Percentiles rank a stretch among this genome's conserved stretches.
Evolutionary conservation across 2,797 vertebrate genomes (phyloP).

Genomic region (Trachops cirrhosus): DNA sequence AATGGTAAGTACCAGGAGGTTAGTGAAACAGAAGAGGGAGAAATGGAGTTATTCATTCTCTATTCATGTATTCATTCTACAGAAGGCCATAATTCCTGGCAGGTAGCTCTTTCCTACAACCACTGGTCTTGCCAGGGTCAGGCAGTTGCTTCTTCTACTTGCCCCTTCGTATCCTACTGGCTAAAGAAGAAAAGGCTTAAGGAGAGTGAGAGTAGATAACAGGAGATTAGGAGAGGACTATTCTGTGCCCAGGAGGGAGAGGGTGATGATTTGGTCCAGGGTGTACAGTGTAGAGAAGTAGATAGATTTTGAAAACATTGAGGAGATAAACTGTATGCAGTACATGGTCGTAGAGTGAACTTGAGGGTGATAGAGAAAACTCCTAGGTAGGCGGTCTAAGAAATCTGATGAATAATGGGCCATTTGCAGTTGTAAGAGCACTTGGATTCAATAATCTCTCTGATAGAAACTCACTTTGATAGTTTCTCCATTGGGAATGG

Average conservation of each 20-base stretch:
- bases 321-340: neutral
- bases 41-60: neutral
- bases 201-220: neutral
- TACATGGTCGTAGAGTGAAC: neutral
- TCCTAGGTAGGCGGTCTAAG: neutral
- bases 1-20: neutral
- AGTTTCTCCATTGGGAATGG: too few relatives aligned
- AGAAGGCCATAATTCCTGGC: neutral
- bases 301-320: neutral
- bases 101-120: neutral
- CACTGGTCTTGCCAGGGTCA: neutral
- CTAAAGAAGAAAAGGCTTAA: neutral
- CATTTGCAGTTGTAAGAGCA: neutral
- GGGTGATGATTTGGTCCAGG: neutral
- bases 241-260: neutral
- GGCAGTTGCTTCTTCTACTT: neutral
- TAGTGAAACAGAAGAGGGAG: neutral
- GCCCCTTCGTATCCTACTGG: neutral
- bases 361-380: neutral
- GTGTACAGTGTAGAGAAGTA: neutral
- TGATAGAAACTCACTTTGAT: neutral
- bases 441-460: neutral
- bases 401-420: neutral
- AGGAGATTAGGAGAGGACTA: neutral
- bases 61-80: neutral